Evolutionary conservation across 2,888 invertebrate species (phyloP), one percentile per base, ranked within the genome.

Genomic region (Scaptomyza parva): DNA sequence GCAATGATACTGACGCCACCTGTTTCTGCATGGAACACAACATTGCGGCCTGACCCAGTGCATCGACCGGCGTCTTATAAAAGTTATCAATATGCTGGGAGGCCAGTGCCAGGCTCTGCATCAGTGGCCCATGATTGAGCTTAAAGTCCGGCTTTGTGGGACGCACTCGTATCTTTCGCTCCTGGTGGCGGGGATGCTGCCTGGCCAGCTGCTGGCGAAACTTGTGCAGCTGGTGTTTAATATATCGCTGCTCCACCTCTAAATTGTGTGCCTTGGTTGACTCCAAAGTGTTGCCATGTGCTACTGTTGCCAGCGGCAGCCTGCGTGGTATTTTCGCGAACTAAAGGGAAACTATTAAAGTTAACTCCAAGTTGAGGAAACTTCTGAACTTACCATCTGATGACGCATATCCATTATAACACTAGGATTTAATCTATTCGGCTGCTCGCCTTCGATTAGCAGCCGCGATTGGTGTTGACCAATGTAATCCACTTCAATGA

Each of bases 391-490:
- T 74, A 92, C 92, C 88, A 89, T 88, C 76, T 91, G 78, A 77
- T 92, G 92, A 1, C 92, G 76, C 64, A 92, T 70, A 62, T 92
- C 87, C 92, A 92, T 92, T 1, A 92, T 89, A 2, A 91, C 54
- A n/a, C 81, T 78, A 0, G 92, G 92, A 88, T 90, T 81, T 3
- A 92, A 58, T 14, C 78, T 70, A 37, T 76, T 68, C 2, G 61
- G 55, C 2, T 63, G 51, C 6, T 67, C 54, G 11, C 78, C 78
- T 1, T 91, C 90, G 50, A 90, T 89, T 1, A 92, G 64, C n/a
- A 86, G 22, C 26, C 80, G 72, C 18, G 88, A 71, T n/a, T 90
- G 87, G 3, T 84, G 76, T 22, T 86, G 76, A 7, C 77, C 89
- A 9, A 92, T 81, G 41, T 89, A 92, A 65, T 92, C 90, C 67